These are phyloP conservation scores for Mythimna lalbum DNA, from an alignment of 2,888 invertebrate genomes.

Conservation along the genomic window DNA sequence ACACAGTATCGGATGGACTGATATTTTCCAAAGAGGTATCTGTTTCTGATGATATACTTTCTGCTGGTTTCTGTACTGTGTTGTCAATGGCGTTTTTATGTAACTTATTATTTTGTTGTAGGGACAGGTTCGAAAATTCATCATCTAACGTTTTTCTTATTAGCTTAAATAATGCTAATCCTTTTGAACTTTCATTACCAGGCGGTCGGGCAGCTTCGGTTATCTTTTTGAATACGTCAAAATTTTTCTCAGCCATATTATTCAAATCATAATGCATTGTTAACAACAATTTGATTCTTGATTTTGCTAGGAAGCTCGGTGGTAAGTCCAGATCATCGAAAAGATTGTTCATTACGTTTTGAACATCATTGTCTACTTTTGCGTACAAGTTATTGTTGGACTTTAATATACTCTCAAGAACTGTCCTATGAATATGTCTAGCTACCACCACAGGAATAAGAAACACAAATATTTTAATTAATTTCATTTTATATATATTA, in stretches of 20 bases:
- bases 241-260: constrained; percentile 64
- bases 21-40: constrained; percentile 4
- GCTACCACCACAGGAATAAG: constrained; percentile 50
- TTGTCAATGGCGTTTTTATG: not conserved
- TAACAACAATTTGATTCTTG: constrained; percentile 61
- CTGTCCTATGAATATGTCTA: constrained; percentile 56
- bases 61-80: not conserved
- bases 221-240: constrained; percentile 58
- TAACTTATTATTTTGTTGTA: constrained; percentile 6
- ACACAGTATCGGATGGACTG: constrained; percentile 32
- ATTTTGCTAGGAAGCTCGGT: constrained; percentile 50
- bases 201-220: constrained; percentile 44
- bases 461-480: constrained; percentile 32
- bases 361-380: constrained; percentile 60
- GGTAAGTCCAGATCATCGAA: constrained; percentile 66
- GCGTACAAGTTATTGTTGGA: constrained; percentile 60
- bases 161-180: constrained; percentile 45
- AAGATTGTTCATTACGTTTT: constrained; percentile 66
- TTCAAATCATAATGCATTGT: constrained; percentile 68
- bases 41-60: not conserved
- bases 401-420: constrained; percentile 47
- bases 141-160: constrained; percentile 58
- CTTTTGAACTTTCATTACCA: constrained; percentile 35
- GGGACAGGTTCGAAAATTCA: constrained; percentile 4
- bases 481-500: constrained; percentile 43